These are phyloP conservation scores for Eutrigla gurnardus DNA, from an alignment of 2,797 vertebrate genomes.

Conservation along the genomic window DNA sequence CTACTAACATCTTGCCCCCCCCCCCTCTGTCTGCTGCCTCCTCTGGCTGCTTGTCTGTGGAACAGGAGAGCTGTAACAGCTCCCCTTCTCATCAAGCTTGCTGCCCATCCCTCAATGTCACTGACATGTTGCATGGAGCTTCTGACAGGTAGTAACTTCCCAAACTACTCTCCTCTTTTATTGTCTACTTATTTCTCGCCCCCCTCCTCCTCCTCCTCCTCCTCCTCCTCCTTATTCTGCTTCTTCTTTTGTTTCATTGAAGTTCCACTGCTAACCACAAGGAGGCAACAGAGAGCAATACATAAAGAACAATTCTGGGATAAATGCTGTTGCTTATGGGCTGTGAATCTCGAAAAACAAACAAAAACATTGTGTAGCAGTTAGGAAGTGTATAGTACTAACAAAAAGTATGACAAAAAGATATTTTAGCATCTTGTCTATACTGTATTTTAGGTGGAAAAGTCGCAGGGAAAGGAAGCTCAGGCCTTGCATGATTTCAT, in stretches of 20 bases:
- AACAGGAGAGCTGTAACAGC: constrained; percentile 82
- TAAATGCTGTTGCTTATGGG: constrained; percentile 9
- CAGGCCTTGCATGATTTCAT: constrained; percentile 83
- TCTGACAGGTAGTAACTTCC: constrained; percentile 78
- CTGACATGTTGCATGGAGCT: constrained; percentile 83
- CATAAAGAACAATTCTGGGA: constrained; percentile 41
- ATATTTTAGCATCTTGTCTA: constrained; percentile 76
- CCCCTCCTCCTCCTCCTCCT: neutral
- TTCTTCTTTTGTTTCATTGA: constrained; percentile 15
- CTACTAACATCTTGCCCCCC: constrained; percentile 58
- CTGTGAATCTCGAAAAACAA: constrained; percentile 32
- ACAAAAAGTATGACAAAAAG: constrained; percentile 24
- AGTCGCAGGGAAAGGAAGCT: constrained; percentile 81
- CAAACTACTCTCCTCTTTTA: constrained; percentile 22
- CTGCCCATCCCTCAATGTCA: constrained; percentile 83
- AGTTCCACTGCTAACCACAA: constrained; percentile 67
- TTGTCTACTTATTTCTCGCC: constrained; percentile 6
- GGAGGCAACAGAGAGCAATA: constrained; percentile 78
- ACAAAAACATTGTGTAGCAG: constrained; percentile 26
- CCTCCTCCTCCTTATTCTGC: neutral
- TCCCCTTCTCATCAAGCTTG: constrained; percentile 83
- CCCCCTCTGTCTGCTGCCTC: constrained; percentile 52
- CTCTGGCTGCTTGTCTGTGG: constrained; percentile 58
- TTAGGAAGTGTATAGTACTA: constrained; percentile 31
- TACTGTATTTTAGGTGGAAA: constrained; percentile 87